phyloP scores from a whole-genome alignment of 1,140 invertebrate genomes.

The Cherax destructor region DNA sequence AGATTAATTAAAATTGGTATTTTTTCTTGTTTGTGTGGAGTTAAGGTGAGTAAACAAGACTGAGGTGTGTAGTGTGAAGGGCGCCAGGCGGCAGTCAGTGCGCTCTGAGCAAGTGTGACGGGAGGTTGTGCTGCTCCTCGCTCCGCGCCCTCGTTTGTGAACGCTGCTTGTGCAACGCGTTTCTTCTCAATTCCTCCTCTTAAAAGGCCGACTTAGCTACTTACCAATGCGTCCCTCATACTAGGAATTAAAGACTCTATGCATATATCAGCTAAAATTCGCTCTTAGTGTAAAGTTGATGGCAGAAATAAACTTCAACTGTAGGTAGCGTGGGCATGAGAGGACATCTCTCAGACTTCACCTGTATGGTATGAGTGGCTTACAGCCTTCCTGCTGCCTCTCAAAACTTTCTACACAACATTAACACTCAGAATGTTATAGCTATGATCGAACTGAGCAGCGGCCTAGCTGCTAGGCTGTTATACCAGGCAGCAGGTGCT shows the following conservation, averaged over 20 bases:
- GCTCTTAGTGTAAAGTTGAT: slow-evolving; percentile 6
- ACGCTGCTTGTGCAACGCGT: neutral
- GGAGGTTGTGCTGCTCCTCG: slow-evolving; percentile 8
- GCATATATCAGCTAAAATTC: neutral
- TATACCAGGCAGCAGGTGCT: neutral
- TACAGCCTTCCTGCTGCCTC: neutral
- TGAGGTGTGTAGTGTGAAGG: neutral
- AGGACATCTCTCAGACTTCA: neutral
- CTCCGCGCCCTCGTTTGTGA: slow-evolving; percentile 8
- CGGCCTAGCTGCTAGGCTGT: neutral
- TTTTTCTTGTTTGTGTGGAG: too few species aligned
- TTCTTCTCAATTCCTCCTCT: neutral
- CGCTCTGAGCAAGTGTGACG: slow-evolving; percentile 12
- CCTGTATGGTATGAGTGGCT: neutral
- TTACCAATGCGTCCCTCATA: neutral
- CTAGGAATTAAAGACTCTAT: neutral
- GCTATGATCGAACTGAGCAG: neutral
- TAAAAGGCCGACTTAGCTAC: neutral
- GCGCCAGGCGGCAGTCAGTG: neutral
- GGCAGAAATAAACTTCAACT: slow-evolving; percentile 28
- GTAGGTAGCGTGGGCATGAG: neutral
- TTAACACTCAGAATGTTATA: neutral
- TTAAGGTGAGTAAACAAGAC: too few species aligned
- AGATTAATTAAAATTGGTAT: too few species aligned
- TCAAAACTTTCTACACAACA: neutral